Evolutionary conservation across 2,888 invertebrate genomes (phyloP), one percentile per base, ranked within the genome.

Genomic region (Macropis europaea): DNA sequence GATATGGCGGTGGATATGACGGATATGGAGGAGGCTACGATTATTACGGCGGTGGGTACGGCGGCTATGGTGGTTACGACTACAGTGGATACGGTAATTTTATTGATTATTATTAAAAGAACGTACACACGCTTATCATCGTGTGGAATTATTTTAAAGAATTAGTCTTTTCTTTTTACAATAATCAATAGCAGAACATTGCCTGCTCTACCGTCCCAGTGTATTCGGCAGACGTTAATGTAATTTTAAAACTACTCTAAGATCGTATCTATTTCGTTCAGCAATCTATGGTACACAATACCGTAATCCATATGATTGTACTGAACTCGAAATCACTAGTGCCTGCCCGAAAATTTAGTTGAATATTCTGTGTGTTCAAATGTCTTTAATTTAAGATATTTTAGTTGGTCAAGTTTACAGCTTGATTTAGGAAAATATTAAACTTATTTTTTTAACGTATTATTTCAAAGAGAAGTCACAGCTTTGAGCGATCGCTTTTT

Each of bases 21-120:
- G 94, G 95, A 87, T 95, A 95, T 90, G 95, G 95, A 87, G 94
- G 95, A 91, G 94, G 94, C 87, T 95, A 95, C 91, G 91, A 90
- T 75, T 90, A 90, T 85, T 90, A 90, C 82, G 90, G 90, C 77
- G 93, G 94, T 86, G 94, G 94, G 87, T 95, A 95, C 91, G 94
- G 95, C 89, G 94, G 95, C 89, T 95, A 95, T 91, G 95, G 95
- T 91, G 95, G 95, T 92, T 93, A 94, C 90, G 94, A 94, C 92
- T 95, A 95, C 92, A 94, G 94, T 91, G 95, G 95, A 93, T 95
- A 95, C 92, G 95, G 95, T 94, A 95, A 93, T 93, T 86, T 84
- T 75, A 94, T 94, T 86, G 87, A 89, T 82, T 87, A 88, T 84
- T 85, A 82, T 53, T 84, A 82, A 70, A 79, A 53, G 77, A 48